A percentile compares a stretch with the other conserved stretches of the same genome.
Evolutionary conservation across 2,888 invertebrate species (phyloP).

Genomic region (Sesia bembeciformis): DNA sequence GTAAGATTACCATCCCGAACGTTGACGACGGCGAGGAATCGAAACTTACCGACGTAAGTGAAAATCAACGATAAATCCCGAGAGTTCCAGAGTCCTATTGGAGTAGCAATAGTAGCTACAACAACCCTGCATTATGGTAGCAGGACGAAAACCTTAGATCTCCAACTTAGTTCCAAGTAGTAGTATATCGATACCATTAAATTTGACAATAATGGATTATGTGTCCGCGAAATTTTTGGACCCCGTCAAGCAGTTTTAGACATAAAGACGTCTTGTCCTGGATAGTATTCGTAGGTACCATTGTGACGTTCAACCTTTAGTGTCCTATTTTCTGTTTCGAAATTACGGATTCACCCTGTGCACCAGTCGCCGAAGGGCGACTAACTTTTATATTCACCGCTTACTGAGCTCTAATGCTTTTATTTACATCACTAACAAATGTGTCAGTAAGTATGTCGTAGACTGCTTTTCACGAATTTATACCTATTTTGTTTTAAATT

Average conservation of each 20-base stretch:
- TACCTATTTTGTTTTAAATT: no score
- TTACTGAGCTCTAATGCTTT: slow-evolving; percentile 23
- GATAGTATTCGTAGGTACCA: neutral
- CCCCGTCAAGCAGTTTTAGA: neutral
- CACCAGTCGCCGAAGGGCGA: slow-evolving; percentile 17
- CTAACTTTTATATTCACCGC: slow-evolving; percentile 10
- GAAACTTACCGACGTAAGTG: slow-evolving; percentile 90
- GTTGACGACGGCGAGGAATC: slow-evolving; percentile 98
- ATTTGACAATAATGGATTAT: slow-evolving; percentile 26
- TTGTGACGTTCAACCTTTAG: neutral
- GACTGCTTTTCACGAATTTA: no score
- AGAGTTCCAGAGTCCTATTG: neutral
- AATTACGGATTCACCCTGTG: slow-evolving; percentile 18
- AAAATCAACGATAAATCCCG: neutral
- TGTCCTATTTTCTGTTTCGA: slow-evolving; percentile 3
- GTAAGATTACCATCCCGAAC: slow-evolving; percentile 95
- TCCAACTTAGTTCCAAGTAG: neutral
- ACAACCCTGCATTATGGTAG: neutral
- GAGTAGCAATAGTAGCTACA: neutral
- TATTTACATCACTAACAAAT: slow-evolving; percentile 3
- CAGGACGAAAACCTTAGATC: neutral
- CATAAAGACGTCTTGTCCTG: neutral
- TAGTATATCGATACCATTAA: slow-evolving; percentile 20
- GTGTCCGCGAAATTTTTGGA: slow-evolving; percentile 2
- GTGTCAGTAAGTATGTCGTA: neutral